Percentiles rank a stretch among this genome's conserved stretches.
These are phyloP conservation scores for Dynastes tityus DNA, from an alignment of 2,888 invertebrate genomes.

Conservation along the genomic window DNA sequence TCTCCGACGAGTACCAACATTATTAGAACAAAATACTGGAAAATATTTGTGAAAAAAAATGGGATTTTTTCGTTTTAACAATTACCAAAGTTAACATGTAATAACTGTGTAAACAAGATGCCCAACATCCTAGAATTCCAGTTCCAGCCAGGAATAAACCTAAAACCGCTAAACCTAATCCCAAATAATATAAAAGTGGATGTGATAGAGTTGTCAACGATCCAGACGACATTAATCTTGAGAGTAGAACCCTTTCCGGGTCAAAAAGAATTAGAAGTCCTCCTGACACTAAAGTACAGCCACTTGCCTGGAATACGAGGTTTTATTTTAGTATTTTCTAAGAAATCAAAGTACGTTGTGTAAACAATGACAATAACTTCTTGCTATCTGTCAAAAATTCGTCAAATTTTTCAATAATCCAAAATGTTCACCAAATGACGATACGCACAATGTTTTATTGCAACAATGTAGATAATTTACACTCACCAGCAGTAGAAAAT, in stretches of 20 bases:
- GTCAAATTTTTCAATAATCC: too few species aligned
- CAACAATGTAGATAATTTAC: neutral
- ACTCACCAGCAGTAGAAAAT: conserved; percentile 79
- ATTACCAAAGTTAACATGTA: conserved; percentile 81
- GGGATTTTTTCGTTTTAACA: conserved; percentile 50
- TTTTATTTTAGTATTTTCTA: neutral
- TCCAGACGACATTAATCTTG: conserved; percentile 79
- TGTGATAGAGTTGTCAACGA: conserved; percentile 77
- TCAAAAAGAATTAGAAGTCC: conserved; percentile 84
- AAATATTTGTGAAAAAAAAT: conserved; percentile 54
- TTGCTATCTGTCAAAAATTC: neutral
- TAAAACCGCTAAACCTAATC: conserved; percentile 79
- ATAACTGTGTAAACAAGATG: conserved; percentile 83
- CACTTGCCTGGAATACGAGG: conserved; percentile 77
- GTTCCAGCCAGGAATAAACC: conserved; percentile 81
- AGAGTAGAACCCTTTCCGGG: conserved; percentile 80
- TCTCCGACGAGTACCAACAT: conserved; percentile 79
- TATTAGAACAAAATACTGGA: conserved; percentile 82
- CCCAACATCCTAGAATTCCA: conserved; percentile 87
- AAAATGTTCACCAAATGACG: too few species aligned
- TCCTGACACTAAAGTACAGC: conserved; percentile 79
- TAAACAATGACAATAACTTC: too few species aligned
- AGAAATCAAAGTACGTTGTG: neutral
- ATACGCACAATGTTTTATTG: too few species aligned
- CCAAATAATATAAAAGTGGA: conserved; percentile 84